These are phyloP conservation scores for Trachelus tabidus DNA, from an alignment of 2,888 invertebrate genomes.

Conservation along the genomic window DNA sequence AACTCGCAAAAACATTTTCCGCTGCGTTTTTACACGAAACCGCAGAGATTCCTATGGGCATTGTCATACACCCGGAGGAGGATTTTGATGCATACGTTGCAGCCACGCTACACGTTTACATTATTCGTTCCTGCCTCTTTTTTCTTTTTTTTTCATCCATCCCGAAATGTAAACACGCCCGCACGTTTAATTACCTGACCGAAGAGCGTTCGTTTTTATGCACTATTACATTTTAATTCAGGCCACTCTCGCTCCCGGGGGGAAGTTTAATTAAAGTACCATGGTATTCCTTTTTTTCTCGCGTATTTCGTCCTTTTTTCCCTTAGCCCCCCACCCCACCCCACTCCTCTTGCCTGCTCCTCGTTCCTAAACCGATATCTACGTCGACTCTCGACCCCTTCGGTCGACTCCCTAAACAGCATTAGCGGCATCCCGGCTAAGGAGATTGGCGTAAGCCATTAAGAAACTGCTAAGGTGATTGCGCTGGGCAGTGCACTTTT, in stretches of 20 bases:
- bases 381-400: constrained; percentile 40
- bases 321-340: neutral
- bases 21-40: neutral
- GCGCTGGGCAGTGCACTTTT: neutral
- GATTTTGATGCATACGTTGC: neutral
- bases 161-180: constrained; percentile 32
- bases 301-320: constrained; percentile 17
- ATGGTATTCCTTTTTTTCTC: neutral
- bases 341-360: neutral
- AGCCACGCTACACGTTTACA: neutral
- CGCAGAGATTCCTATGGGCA: neutral
- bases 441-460: constrained; percentile 13
- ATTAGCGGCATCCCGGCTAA: constrained; percentile 36
- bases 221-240: constrained; percentile 50
- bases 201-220: constrained; percentile 38
- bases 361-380: neutral
- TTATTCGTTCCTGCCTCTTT: neutral
- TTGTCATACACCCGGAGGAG: neutral
- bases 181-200: constrained; percentile 44
- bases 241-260: constrained; percentile 33
- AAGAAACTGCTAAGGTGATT: neutral
- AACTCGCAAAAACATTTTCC: neutral
- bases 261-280: constrained; percentile 52
- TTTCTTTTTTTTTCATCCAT: constrained; percentile 5
- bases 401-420: constrained; percentile 46